phyloP scores from a whole-genome alignment of 2,888 invertebrate species.

The Vannuccia rotundouncinata region DNA sequence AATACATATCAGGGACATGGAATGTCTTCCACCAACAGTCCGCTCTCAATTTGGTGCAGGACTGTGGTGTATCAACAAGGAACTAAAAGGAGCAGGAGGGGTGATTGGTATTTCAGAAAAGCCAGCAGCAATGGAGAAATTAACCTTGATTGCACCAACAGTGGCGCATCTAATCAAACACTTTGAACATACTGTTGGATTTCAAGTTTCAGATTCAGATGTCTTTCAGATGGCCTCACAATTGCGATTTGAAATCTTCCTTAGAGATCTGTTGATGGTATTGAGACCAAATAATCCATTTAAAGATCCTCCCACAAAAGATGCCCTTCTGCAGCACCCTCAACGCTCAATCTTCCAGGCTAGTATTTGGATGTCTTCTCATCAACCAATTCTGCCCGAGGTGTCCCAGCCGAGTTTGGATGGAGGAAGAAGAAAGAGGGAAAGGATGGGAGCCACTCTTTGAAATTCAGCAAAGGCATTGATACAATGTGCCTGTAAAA shows the following conservation, averaged over 20 bases:
- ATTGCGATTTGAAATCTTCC: conserved; percentile 23
- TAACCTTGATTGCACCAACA: conserved; percentile 14
- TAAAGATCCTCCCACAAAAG: neutral
- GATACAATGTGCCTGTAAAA: neutral
- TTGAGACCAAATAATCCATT: conserved; percentile 20
- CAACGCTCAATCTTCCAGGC: conserved; percentile 2
- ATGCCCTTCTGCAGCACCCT: neutral
- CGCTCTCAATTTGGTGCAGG: too few species aligned
- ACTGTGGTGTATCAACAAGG: too few species aligned
- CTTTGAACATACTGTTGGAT: conserved; percentile 6
- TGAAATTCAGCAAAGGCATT: neutral
- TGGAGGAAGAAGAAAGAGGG: conserved; percentile 21
- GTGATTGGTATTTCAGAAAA: conserved; percentile 11
- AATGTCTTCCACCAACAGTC: too few species aligned
- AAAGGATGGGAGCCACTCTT: conserved; percentile 22
- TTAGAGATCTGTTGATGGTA: conserved; percentile 14
- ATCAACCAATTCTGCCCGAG: conserved; percentile 14
- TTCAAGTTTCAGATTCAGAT: conserved; percentile 10
- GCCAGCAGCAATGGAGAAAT: conserved; percentile 5
- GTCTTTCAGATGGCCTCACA: conserved; percentile 12
- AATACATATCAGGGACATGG: too few species aligned
- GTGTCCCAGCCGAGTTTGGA: conserved; percentile 12
- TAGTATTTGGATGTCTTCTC: conserved; percentile 23
- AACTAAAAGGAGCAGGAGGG: conserved; percentile 15
- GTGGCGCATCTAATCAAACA: neutral